Evolutionary conservation across 2,797 vertebrate genomes (phyloP).

Genomic region (Protonibea diacanthus): DNA sequence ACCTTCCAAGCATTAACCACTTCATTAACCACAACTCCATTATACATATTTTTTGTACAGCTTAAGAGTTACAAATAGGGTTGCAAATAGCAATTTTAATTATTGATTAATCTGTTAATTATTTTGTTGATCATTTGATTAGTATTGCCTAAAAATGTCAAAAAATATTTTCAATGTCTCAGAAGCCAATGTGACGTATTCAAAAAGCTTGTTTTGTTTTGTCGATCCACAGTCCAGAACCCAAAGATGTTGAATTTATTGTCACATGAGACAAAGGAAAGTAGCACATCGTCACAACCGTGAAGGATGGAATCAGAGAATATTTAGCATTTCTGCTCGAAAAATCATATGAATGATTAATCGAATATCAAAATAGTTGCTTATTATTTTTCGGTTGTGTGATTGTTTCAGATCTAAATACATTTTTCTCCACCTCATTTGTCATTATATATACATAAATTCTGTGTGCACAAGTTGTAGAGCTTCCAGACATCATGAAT

Average conservation of each 20-base stretch:
- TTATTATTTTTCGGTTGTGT: neutral
- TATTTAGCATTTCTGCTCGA: neutral
- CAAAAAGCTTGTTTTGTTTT: neutral
- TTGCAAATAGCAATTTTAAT: neutral
- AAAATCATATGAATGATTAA: neutral
- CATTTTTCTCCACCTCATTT: neutral
- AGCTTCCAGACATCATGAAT: neutral
- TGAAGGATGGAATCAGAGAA: neutral
- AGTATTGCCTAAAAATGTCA: neutral
- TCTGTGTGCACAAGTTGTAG: neutral
- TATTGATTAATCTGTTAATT: neutral
- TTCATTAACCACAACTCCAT: neutral
- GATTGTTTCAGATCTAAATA: neutral
- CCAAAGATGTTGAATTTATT: neutral
- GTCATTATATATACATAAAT: neutral
- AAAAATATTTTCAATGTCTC: neutral
- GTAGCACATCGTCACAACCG: neutral
- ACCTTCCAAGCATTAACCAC: neutral
- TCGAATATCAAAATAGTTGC: neutral
- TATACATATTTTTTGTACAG: neutral
- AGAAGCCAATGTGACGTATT: neutral
- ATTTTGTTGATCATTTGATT: neutral
- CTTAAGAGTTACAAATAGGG: neutral
- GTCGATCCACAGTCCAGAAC: neutral
- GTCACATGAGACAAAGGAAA: neutral